Base-by-base conservation (phyloP, 2,888 invertebrate species). In the Piscicola geometra region DNA sequence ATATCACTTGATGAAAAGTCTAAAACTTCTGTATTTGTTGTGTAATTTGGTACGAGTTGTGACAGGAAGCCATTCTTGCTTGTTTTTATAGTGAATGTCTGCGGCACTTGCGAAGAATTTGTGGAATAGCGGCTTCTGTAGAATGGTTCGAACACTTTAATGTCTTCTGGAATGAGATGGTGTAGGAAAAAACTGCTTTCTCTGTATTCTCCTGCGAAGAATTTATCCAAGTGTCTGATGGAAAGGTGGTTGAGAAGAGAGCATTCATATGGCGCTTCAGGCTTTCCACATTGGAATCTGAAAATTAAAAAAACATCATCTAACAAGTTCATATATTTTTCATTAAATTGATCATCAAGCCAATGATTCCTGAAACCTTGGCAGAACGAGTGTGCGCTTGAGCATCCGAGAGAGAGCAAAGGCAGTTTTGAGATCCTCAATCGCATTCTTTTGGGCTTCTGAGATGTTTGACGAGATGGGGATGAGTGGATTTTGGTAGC, bases 351-450 rank as follows among this genome's bases (percentile, higher is more conserved):
- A 32, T 12, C 68, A 9, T 30, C 32, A 25, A 67, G 32, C 35
- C 32, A 68, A 32, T 32, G n/a, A 68, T 68, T 35, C 15, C 30
- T 28, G 30, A 47, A 76, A 79, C 75, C 75, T 76, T n/a, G 79
- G 79, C 32, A 79, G 41, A 41, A 79, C 76, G 15, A 79, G 50
- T 41, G 75, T 77, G 18, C 79, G 66, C 32, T 77, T 75, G 21
- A 76, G 70, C n/a, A 77, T 71, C 12, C 68, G 36, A 30, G 74
- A 68, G 0, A 77, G 36, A n/a, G 66, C 73, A 5, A 77, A 71
- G 1, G 72, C 77, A 2, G 60, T 66, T 25, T 73, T 73, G 15
- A 77, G 52, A 21, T 76, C 77, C 12, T 60, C 25, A 15, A 74
- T 21, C 68, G 73, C 76, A 32, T 41, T 32, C 25, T 36, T 32